Percentiles rank a stretch among this genome's conserved stretches.
Evolutionary conservation across 1,140 invertebrate genomes (phyloP).

Genomic region (Zaprionus davidi): DNA sequence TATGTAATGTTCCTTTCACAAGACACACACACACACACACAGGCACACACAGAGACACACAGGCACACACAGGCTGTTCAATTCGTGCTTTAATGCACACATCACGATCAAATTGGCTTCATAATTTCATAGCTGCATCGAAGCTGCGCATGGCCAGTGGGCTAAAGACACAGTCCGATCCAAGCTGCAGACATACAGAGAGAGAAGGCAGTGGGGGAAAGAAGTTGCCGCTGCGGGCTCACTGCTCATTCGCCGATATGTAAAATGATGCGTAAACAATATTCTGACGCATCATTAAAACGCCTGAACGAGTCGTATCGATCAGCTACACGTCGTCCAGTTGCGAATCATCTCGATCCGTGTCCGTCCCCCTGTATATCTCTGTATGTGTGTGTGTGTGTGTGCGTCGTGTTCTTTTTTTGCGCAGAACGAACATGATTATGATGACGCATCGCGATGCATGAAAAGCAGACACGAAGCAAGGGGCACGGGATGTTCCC

Average conservation of each 20-base stretch:
- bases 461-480: slow-evolving; percentile 26
- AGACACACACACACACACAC: background rate
- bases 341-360: slow-evolving; percentile 48
- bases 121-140: slow-evolving; percentile 60
- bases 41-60: too few species aligned
- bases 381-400: background rate
- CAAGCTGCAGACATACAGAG: too few species aligned
- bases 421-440: slow-evolving; percentile 72
- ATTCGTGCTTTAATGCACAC: slow-evolving; percentile 74
- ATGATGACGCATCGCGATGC: slow-evolving; percentile 73
- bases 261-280: slow-evolving; percentile 83
- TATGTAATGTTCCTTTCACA: background rate
- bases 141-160: slow-evolving; percentile 5
- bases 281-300: slow-evolving; percentile 83
- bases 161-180: slow-evolving; percentile 11
- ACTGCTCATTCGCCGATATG: slow-evolving; percentile 73
- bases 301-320: slow-evolving; percentile 68
- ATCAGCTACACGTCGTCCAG: slow-evolving; percentile 62
- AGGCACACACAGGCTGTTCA: slow-evolving; percentile 27
- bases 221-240: background rate
- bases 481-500: slow-evolving; percentile 11
- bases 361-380: slow-evolving; percentile 5
- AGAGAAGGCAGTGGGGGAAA: background rate
- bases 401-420: slow-evolving; percentile 45
- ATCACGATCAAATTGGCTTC: slow-evolving; percentile 71